phyloP scores from a whole-genome alignment of 2,113 vertebrate genomes.

The Eulemur macaco region DNA sequence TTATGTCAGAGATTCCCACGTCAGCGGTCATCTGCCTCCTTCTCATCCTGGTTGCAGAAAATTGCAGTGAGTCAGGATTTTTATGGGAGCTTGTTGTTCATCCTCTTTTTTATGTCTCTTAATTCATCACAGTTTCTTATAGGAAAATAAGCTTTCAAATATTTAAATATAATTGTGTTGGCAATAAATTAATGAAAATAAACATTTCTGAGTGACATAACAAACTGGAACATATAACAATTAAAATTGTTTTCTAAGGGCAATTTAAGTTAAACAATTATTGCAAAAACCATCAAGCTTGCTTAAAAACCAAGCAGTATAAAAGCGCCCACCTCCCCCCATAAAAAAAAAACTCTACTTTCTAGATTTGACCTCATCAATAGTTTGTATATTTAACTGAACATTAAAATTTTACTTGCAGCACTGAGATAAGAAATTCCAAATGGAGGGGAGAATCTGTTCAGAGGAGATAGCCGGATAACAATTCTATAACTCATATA shows the following conservation, averaged over 20 bases:
- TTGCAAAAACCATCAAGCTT: background rate
- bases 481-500: background rate
- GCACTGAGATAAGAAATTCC: background rate
- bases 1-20: background rate
- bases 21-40: background rate
- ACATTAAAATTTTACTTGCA: background rate
- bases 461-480: background rate
- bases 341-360: background rate
- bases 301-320: background rate
- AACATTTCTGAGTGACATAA: background rate
- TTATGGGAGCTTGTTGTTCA: background rate
- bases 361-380: background rate
- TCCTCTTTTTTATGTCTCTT: background rate
- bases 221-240: background rate
- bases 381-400: background rate
- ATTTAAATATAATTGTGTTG: constrained; percentile 16
- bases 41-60: background rate
- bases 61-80: background rate
- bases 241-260: background rate
- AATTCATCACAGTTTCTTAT: background rate
- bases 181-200: constrained; percentile 28
- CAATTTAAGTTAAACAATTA: constrained; percentile 41
- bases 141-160: constrained; percentile 10
- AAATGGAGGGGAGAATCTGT: background rate
- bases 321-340: background rate